Evolutionary conservation across 2,888 invertebrate genomes (phyloP).

Genomic region (Melieria omissa): DNA sequence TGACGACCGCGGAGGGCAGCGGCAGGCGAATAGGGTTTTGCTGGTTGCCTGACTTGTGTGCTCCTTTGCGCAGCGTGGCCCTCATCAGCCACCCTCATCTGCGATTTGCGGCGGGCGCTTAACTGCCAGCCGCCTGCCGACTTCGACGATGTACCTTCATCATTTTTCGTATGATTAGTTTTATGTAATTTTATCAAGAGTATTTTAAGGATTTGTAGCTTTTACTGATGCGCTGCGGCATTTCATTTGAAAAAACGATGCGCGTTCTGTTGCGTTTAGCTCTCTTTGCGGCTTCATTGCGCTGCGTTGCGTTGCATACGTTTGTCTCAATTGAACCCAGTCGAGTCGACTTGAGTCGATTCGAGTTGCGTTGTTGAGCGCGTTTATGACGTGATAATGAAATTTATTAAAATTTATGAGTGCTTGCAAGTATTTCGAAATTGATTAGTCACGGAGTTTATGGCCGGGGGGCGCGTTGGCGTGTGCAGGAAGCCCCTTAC

Average conservation of each 20-base stretch:
- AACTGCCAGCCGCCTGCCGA: neutral
- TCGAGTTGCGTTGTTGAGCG: conserved; percentile 31
- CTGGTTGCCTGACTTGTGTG: conserved; percentile 13
- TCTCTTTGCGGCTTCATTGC: conserved; percentile 27
- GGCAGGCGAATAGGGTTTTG: conserved; percentile 21
- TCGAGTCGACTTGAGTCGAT: conserved; percentile 10
- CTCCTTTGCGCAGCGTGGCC: neutral
- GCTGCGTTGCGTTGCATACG: conserved; percentile 17
- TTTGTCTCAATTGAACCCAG: neutral
- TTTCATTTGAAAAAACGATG: conserved; percentile 31
- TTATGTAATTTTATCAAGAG: conserved; percentile 64
- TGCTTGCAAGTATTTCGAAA: conserved; percentile 19
- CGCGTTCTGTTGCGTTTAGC: conserved; percentile 21
- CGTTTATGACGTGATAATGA: conserved; percentile 45
- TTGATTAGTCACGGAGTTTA: conserved; percentile 30
- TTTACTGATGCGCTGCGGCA: conserved; percentile 32
- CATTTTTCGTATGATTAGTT: conserved; percentile 61
- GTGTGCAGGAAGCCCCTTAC: too few species aligned
- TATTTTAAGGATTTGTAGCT: conserved; percentile 62
- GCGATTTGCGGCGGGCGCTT: conserved; percentile 9
- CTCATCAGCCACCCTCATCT: too few species aligned
- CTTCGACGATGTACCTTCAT: conserved; percentile 9
- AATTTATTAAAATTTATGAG: conserved; percentile 40
- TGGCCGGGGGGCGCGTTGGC: neutral
- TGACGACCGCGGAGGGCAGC: conserved; percentile 17